Percentiles rank a stretch among this genome's conserved stretches.
Evolutionary conservation across 2,888 invertebrate species (phyloP).

Genomic region (Callyntrura guangdongensis): DNA sequence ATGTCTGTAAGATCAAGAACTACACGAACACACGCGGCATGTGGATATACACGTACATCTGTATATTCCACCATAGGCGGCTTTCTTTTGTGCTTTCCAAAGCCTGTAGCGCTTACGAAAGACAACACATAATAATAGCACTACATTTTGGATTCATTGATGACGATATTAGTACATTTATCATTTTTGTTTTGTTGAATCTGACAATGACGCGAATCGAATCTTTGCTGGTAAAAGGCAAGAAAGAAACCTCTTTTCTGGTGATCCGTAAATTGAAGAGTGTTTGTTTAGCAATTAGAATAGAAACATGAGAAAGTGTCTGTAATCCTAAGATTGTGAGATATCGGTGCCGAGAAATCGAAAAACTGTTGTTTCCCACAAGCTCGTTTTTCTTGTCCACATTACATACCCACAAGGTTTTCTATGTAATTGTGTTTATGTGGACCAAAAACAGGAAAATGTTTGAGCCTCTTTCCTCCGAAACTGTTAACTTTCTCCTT

Average conservation of each 20-base stretch:
- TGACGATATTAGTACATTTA: not conserved
- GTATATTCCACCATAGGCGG: not conserved
- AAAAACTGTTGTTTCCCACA: not conserved
- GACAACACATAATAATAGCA: not conserved
- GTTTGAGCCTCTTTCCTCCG: not conserved
- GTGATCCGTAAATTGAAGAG: constrained; percentile 67
- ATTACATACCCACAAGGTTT: no score
- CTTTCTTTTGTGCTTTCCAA: not conserved
- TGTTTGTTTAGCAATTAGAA: constrained; percentile 62
- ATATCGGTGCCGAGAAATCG: constrained; percentile 45
- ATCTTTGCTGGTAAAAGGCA: constrained; percentile 7
- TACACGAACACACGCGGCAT: not conserved
- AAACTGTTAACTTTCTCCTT: not conserved
- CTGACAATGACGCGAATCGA: constrained; percentile 17
- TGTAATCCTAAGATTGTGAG: constrained; percentile 50
- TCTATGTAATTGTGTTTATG: not conserved
- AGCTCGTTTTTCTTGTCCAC: constrained; percentile 26
- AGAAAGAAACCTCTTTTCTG: constrained; percentile 16
- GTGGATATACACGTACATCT: not conserved
- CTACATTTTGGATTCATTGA: constrained; percentile 12
- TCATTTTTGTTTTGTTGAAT: not conserved
- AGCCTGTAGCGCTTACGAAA: not conserved
- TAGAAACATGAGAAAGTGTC: constrained; percentile 36
- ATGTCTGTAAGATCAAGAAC: not conserved
- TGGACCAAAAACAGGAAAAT: not conserved